Conservation (phyloP, 2,797 vertebrate species). For the Aselliscus stoliczkanus region DNA sequence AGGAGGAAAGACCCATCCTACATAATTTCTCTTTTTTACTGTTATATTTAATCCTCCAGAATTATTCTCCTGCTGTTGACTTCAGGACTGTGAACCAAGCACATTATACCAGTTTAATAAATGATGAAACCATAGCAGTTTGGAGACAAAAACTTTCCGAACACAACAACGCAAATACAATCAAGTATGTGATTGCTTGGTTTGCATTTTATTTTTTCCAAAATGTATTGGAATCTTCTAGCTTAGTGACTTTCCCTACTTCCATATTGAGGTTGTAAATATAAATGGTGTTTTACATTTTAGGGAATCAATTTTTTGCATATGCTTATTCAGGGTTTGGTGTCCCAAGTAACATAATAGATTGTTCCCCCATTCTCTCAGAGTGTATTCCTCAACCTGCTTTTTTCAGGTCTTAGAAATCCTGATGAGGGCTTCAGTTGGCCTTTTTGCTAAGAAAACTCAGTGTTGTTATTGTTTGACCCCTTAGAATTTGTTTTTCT, state of each 20-base stretch:
- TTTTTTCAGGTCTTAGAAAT: background rate
- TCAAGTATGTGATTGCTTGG: conserved; percentile 87
- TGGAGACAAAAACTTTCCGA: conserved; percentile 94
- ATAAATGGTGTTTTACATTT: background rate
- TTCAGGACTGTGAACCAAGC: conserved; percentile 90
- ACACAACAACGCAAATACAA: conserved; percentile 88
- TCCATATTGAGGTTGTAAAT: background rate
- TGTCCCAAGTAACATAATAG: background rate
- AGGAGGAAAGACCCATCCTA: conserved; percentile 43
- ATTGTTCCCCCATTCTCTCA: background rate
- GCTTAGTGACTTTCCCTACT: background rate
- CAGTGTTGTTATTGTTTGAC: background rate
- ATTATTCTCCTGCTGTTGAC: conserved; percentile 88
- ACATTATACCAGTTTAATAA: conserved; percentile 91
- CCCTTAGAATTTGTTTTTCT: background rate
- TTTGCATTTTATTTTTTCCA: conserved; percentile 25
- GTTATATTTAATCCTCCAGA: conserved; percentile 83
- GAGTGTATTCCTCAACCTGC: background rate
- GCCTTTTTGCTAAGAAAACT: background rate
- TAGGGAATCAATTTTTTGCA: background rate
- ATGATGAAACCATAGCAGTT: conserved; percentile 90
- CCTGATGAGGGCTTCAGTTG: background rate
- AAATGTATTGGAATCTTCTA: background rate
- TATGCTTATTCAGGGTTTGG: background rate
- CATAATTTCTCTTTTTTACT: conserved; percentile 55